Percentiles rank a stretch among this genome's conserved stretches.
These are phyloP conservation scores for Caenorhabditis sp. DNA, from an alignment of 2,888 invertebrate species.

Conservation along the genomic window DNA sequence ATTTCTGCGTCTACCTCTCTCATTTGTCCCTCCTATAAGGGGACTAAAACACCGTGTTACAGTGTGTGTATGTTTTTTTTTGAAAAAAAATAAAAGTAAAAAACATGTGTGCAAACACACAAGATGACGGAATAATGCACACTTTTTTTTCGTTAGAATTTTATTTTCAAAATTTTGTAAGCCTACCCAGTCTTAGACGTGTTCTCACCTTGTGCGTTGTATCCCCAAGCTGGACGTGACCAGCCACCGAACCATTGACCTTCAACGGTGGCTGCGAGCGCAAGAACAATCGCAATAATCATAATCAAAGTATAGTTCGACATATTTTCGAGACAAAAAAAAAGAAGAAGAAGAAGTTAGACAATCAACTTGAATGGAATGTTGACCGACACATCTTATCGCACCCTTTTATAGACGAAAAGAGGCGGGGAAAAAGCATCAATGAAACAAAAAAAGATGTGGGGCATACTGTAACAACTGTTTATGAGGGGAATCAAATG, in stretches of 20 bases:
- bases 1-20: no score
- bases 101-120: no score
- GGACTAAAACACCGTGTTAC: no score
- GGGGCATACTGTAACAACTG: no score
- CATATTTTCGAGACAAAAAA: constrained; percentile 13
- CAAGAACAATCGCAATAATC: constrained; percentile 35
- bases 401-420: not conserved
- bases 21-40: no score
- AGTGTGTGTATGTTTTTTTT: no score
- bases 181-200: not conserved
- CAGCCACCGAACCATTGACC: constrained; percentile 38
- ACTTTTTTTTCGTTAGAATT: no score
- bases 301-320: constrained; percentile 24
- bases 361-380: constrained; percentile 21
- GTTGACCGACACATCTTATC: not conserved
- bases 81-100: no score
- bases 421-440: not conserved
- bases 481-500: no score
- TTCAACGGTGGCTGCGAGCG: constrained; percentile 24
- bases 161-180: no score
- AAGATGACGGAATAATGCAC: no score
- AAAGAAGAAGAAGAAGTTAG: constrained; percentile 5
- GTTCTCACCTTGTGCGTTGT: constrained; percentile 25
- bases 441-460: not conserved
- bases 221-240: constrained; percentile 38